Evolutionary conservation across 2,797 vertebrate species (phyloP).

Genomic region (Rhinella marina): DNA sequence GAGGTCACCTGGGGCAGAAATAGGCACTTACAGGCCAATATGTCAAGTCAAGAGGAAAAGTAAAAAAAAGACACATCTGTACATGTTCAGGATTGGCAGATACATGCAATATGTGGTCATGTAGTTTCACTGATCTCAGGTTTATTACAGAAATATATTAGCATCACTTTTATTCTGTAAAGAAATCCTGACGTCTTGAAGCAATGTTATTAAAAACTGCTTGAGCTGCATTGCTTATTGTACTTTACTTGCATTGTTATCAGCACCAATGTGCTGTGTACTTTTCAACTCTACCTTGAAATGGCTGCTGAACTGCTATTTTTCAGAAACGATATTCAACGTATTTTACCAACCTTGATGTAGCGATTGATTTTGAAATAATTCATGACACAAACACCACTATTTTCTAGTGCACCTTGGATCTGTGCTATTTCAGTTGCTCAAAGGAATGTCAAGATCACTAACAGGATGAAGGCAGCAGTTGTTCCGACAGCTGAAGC

Average conservation of each 20-base stretch:
- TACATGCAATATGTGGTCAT: not conserved
- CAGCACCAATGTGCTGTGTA: constrained; percentile 11
- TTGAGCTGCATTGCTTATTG: not conserved
- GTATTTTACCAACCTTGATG: constrained; percentile 19
- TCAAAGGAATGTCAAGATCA: constrained; percentile 77
- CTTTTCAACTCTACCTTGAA: not conserved
- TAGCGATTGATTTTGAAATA: constrained; percentile 62
- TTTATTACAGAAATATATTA: not conserved
- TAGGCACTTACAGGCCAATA: no score
- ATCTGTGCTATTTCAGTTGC: constrained; percentile 70
- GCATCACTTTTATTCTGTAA: not conserved
- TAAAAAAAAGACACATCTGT: no score
- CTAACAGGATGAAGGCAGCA: constrained; percentile 71
- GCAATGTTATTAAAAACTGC: not conserved
- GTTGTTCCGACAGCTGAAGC: constrained; percentile 74
- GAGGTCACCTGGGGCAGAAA: no score
- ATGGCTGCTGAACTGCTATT: constrained; percentile 14
- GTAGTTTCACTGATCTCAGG: not conserved
- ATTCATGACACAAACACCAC: constrained; percentile 63
- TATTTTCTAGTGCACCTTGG: constrained; percentile 65
- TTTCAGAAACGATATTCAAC: constrained; percentile 3
- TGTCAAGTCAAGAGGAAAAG: no score
- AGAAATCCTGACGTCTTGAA: not conserved
- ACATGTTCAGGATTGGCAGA: not conserved
- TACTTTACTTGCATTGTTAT: not conserved